Conservation (phyloP, 2,888 invertebrate species). For the Heliconius ethilla region DNA sequence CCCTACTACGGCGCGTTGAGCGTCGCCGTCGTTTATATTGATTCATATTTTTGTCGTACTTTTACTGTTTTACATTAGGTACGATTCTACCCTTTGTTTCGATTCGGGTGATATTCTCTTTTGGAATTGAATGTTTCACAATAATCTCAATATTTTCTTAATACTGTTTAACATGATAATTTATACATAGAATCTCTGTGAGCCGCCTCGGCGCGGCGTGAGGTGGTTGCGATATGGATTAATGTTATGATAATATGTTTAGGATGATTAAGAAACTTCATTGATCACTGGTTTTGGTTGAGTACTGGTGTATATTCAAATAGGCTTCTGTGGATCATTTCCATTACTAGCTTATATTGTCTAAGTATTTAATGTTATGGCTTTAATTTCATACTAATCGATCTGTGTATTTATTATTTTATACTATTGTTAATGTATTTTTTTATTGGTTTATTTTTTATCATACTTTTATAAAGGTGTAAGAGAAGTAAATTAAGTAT, state of each 20-base stretch:
- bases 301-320: slow-evolving; percentile 43
- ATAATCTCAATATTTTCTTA: slow-evolving; percentile 72
- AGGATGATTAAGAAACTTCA: slow-evolving; percentile 20
- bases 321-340: slow-evolving; percentile 43
- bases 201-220: slow-evolving; percentile 26
- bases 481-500: slow-evolving; percentile 23
- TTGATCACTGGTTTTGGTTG: slow-evolving; percentile 21
- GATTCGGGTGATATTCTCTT: slow-evolving; percentile 49
- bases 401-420: slow-evolving; percentile 43
- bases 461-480: slow-evolving; percentile 23
- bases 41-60: slow-evolving; percentile 46
- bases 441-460: slow-evolving; percentile 29
- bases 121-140: slow-evolving; percentile 74
- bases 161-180: slow-evolving; percentile 62
- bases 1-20: slow-evolving; percentile 52
- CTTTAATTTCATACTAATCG: slow-evolving; percentile 57
- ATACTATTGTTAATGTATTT: slow-evolving; percentile 30
- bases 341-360: slow-evolving; percentile 32
- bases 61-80: slow-evolving; percentile 19
- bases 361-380: slow-evolving; percentile 57
- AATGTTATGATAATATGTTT: slow-evolving; percentile 16
- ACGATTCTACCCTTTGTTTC: slow-evolving; percentile 21
- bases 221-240: slow-evolving; percentile 15
- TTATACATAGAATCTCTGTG: slow-evolving; percentile 47
- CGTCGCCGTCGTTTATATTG: slow-evolving; percentile 26